Percentiles rank a stretch among this genome's conserved stretches.
phyloP scores from a whole-genome alignment of 2,888 invertebrate species.

The Furcula furcula region DNA sequence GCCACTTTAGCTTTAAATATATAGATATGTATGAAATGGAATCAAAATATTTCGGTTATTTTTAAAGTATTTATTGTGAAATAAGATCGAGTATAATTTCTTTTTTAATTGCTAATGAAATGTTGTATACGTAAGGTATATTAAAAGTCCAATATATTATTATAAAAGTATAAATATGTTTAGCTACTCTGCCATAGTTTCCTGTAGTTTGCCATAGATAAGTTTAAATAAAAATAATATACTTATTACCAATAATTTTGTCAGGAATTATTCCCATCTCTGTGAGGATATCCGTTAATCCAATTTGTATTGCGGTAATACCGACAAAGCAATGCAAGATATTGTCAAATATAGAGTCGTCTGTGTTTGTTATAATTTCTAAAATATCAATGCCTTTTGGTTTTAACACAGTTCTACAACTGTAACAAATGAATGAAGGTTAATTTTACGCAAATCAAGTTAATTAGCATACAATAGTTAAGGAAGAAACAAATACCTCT shows the following conservation, averaged over 20 bases:
- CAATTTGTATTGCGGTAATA: constrained; percentile 10
- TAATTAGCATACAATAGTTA: constrained; percentile 1
- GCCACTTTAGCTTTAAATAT: too few species aligned
- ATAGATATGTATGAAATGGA: too few species aligned
- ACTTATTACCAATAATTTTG: constrained; percentile 7
- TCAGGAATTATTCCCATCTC: constrained; percentile 7
- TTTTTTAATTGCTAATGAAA: too few species aligned
- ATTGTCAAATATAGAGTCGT: constrained; percentile 77
- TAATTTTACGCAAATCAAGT: not conserved
- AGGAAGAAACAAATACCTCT: constrained; percentile 32
- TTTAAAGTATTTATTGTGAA: too few species aligned
- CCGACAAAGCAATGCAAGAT: constrained; percentile 6
- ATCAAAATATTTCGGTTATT: too few species aligned
- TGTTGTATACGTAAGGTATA: too few species aligned
- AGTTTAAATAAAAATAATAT: too few species aligned
- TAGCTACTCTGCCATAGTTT: too few species aligned
- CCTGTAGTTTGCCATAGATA: too few species aligned
- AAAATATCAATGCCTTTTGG: constrained; percentile 84
- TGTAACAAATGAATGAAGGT: constrained; percentile 18
- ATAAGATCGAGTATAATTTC: too few species aligned
- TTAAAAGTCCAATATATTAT: too few species aligned
- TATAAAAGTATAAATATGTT: too few species aligned
- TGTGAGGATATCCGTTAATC: constrained; percentile 4
- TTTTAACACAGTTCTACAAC: constrained; percentile 78
- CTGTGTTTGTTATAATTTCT: constrained; percentile 81